These are phyloP conservation scores for Lissonota sp. DNA, from an alignment of 2,888 invertebrate species.

Conservation along the genomic window DNA sequence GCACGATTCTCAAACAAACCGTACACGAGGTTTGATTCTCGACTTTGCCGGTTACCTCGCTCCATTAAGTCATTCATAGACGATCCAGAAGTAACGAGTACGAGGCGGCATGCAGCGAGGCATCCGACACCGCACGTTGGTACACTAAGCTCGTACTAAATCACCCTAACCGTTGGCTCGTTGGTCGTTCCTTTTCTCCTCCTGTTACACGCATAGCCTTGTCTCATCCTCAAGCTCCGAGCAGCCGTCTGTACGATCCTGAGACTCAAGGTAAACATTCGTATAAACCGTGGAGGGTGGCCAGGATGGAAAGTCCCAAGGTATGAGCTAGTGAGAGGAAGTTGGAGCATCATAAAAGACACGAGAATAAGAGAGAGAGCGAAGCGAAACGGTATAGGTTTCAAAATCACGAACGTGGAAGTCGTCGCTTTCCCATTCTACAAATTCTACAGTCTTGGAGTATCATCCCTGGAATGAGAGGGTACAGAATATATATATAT, in stretches of 20 bases:
- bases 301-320: not conserved
- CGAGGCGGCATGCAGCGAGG: conserved; percentile 71
- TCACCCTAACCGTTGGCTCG: conserved; percentile 69
- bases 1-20: too few species aligned
- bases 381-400: conserved; percentile 31
- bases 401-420: conserved; percentile 52
- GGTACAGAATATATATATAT: conserved; percentile 25
- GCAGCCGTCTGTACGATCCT: conserved; percentile 74
- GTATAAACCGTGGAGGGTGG: conserved; percentile 67
- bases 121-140: conserved; percentile 71
- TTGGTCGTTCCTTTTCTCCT: conserved; percentile 40
- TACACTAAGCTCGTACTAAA: conserved; percentile 76
- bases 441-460: conserved; percentile 55
- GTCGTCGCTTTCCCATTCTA: conserved; percentile 59
- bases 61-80: conserved; percentile 83
- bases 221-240: conserved; percentile 61
- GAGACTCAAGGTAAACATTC: conserved; percentile 81
- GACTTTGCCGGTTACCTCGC: conserved; percentile 69
- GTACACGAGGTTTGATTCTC: conserved; percentile 49
- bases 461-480: conserved; percentile 56
- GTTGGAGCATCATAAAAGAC: conserved; percentile 36
- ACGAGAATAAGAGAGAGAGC: conserved; percentile 32
- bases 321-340: conserved; percentile 41
- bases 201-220: conserved; percentile 3
- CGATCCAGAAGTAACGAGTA: conserved; percentile 70